Evolutionary conservation across 2,113 vertebrate genomes (phyloP).

Genomic region (Axis porcinus): DNA sequence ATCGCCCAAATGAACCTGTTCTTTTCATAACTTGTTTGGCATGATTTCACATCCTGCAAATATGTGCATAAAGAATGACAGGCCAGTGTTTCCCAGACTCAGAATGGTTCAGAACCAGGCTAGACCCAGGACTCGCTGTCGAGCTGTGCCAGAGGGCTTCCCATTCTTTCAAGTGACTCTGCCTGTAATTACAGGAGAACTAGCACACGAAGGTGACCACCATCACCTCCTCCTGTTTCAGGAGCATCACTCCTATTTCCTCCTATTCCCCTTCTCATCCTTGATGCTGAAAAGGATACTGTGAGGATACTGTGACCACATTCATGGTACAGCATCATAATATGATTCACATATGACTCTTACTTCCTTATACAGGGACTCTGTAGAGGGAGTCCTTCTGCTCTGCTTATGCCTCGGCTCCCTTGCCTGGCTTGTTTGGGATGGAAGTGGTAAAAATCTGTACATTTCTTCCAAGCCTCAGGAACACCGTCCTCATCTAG

Average conservation of each 20-base stretch:
- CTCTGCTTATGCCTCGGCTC: not conserved
- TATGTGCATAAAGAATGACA: not conserved
- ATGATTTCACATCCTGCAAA: not conserved
- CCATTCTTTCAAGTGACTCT: not conserved
- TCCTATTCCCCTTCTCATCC: not conserved
- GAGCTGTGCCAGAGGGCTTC: not conserved
- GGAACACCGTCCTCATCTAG: not conserved
- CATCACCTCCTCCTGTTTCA: not conserved
- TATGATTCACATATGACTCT: not conserved
- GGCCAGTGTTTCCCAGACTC: not conserved
- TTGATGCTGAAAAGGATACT: not conserved
- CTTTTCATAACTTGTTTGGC: not conserved
- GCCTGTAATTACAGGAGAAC: not conserved
- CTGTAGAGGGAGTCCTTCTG: not conserved
- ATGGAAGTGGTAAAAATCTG: not conserved
- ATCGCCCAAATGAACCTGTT: not conserved
- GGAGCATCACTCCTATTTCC: not conserved
- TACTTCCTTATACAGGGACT: not conserved
- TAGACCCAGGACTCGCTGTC: not conserved
- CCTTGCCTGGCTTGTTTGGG: not conserved
- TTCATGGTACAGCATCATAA: not conserved
- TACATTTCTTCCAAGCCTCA: not conserved
- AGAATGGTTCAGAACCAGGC: not conserved
- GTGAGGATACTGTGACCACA: not conserved
- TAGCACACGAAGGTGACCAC: not conserved